phyloP scores from a whole-genome alignment of 2,113 vertebrate species.

The Salvelinus fontinalis region DNA sequence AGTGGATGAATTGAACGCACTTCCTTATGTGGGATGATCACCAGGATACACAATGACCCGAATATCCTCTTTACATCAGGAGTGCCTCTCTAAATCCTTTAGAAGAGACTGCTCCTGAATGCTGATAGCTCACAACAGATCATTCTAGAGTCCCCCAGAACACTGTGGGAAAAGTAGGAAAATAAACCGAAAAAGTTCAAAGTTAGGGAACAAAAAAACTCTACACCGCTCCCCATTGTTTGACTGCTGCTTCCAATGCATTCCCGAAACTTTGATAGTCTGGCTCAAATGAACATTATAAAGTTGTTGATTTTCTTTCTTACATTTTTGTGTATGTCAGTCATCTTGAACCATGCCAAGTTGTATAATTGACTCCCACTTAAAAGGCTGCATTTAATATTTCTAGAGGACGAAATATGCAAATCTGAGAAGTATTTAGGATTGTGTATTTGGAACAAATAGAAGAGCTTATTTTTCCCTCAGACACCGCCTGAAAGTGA shows the following conservation, averaged over 20 bases:
- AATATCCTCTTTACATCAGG: not conserved
- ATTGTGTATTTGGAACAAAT: slow-evolving; percentile 43
- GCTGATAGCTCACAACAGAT: not conserved
- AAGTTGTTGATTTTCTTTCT: slow-evolving; percentile 2
- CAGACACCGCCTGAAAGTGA: slow-evolving; percentile 23
- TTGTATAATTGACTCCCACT: slow-evolving; percentile 7
- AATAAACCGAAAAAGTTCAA: not conserved
- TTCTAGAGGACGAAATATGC: too few relatives aligned
- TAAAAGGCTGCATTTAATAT: not conserved
- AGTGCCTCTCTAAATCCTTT: not conserved
- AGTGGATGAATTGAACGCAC: too few relatives aligned
- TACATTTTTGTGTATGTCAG: slow-evolving; percentile 1
- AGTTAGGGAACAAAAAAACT: not conserved
- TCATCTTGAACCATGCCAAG: not conserved
- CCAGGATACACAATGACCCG: not conserved
- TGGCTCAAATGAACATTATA: slow-evolving; percentile 3
- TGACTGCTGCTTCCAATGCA: not conserved
- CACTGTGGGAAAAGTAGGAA: not conserved
- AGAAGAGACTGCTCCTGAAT: not conserved
- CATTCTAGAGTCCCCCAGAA: not conserved
- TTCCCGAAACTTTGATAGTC: slow-evolving; percentile 7
- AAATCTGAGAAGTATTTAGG: slow-evolving; percentile 23
- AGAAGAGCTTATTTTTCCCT: slow-evolving; percentile 34
- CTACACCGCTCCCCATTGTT: not conserved
- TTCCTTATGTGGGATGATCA: not conserved